phyloP scores from a whole-genome alignment of 2,888 invertebrate species.

The Lasiommata megera region DNA sequence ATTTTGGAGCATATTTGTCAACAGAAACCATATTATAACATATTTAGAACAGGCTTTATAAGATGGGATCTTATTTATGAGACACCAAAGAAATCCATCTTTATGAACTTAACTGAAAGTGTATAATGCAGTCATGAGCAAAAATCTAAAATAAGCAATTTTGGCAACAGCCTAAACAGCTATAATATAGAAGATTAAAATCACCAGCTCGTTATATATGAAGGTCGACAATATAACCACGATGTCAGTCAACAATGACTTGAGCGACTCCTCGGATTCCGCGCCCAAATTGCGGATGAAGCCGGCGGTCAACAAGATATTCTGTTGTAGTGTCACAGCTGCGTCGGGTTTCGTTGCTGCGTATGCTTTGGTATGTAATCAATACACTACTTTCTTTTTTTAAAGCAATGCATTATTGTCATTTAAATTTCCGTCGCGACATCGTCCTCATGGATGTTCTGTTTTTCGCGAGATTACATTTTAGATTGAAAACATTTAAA shows the following conservation, averaged over 20 bases:
- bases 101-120: background rate
- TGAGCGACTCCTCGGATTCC: slow-evolving; percentile 54
- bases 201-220: slow-evolving; percentile 11
- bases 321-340: slow-evolving; percentile 77
- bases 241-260: slow-evolving; percentile 67
- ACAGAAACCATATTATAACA: background rate
- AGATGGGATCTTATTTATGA: background rate
- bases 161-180: background rate
- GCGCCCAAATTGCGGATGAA: slow-evolving; percentile 64
- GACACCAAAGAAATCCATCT: background rate
- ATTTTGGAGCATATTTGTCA: background rate
- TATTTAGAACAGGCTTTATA: background rate
- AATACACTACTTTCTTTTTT: background rate
- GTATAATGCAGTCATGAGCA: background rate
- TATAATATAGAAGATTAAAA: background rate
- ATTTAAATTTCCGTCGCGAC: background rate
- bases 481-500: no score
- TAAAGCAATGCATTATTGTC: background rate
- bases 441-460: background rate
- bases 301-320: slow-evolving; percentile 70
- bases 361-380: slow-evolving; percentile 67
- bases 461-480: no score
- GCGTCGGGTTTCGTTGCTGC: slow-evolving; percentile 77
- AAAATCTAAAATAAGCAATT: background rate
- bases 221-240: slow-evolving; percentile 33